A percentile compares a stretch with the other conserved stretches of the same genome.
Conservation (phyloP, 2,888 invertebrate species). For the Andricus quercusramuli region DNA sequence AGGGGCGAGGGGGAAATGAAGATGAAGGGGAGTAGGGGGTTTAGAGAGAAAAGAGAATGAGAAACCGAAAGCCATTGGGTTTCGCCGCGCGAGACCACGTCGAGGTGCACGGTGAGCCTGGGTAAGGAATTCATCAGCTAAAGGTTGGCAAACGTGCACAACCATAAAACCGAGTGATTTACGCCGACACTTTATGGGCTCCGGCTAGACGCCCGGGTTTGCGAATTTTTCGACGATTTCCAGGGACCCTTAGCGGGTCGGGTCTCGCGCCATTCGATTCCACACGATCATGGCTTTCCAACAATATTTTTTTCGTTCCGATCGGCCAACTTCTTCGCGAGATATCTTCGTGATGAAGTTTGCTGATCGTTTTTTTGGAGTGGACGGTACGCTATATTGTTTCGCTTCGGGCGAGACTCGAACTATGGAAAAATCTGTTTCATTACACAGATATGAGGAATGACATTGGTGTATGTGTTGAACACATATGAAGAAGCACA, state of each 20-base stretch:
- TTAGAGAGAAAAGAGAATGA: conserved; percentile 38
- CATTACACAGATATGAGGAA: conserved; percentile 24
- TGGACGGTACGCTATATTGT: conserved; percentile 11
- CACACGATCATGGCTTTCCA: conserved; percentile 45
- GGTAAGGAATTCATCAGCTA: conserved; percentile 78
- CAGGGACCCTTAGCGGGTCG: conserved; percentile 55
- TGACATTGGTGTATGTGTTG: background rate
- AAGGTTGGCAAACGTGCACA: conserved; percentile 78
- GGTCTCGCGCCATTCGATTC: conserved; percentile 55
- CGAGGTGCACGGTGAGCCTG: conserved; percentile 60
- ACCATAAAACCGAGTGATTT: conserved; percentile 79
- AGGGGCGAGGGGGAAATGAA: conserved; percentile 36
- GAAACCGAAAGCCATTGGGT: conserved; percentile 40
- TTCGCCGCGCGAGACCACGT: conserved; percentile 37
- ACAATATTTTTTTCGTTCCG: conserved; percentile 26
- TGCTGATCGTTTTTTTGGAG: background rate
- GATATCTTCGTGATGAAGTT: conserved; percentile 11
- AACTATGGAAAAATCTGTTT: conserved; percentile 35
- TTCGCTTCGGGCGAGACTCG: conserved; percentile 29
- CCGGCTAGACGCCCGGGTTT: conserved; percentile 74
- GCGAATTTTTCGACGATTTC: conserved; percentile 77
- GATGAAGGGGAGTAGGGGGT: conserved; percentile 42
- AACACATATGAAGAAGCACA: background rate
- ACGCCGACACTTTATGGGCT: conserved; percentile 77
- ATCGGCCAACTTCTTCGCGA: conserved; percentile 23